A percentile compares a stretch with the other conserved stretches of the same genome.
Evolutionary conservation across 2,888 invertebrate genomes (phyloP).

Genomic region (Pollenia angustigena): DNA sequence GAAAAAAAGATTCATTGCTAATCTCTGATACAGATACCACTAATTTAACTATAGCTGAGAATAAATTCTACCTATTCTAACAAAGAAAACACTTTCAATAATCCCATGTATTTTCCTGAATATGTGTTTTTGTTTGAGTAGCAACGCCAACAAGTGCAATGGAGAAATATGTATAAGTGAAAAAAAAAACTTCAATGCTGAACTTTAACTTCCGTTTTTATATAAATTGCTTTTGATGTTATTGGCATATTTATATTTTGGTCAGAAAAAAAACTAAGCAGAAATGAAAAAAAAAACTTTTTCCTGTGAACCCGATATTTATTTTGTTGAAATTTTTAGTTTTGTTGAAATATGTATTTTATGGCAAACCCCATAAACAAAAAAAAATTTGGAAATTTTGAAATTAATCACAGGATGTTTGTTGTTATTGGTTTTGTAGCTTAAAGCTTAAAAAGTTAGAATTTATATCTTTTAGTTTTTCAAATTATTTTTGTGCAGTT

Average conservation of each 20-base stretch:
- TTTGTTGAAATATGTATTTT: conserved; percentile 26
- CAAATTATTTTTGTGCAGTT: background rate
- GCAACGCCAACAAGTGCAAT: conserved; percentile 20
- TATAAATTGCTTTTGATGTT: conserved; percentile 70
- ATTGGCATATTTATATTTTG: conserved; percentile 68
- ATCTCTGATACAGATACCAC: too few relatives aligned
- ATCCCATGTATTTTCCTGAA: background rate
- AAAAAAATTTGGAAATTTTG: conserved; percentile 42
- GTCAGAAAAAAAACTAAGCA: conserved; percentile 15
- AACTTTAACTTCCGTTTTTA: conserved; percentile 69
- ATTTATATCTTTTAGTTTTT: conserved; percentile 10
- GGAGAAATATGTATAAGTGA: background rate
- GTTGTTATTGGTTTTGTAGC: conserved; percentile 59
- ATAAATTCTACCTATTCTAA: too few relatives aligned
- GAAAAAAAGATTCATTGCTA: too few relatives aligned
- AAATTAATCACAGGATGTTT: conserved; percentile 64
- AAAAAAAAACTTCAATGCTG: conserved; percentile 35
- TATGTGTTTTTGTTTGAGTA: conserved; percentile 3
- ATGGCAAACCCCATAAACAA: conserved; percentile 7
- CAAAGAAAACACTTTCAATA: background rate
- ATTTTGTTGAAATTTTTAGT: conserved; percentile 44
- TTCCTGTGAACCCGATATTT: conserved; percentile 5
- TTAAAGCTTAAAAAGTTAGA: conserved; percentile 64
- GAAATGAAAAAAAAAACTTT: conserved; percentile 12
- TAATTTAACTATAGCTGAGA: too few relatives aligned